Base-by-base conservation (phyloP, 92 coral and sea anemone genomes). In the Palythoa caribaeorum region DNA sequence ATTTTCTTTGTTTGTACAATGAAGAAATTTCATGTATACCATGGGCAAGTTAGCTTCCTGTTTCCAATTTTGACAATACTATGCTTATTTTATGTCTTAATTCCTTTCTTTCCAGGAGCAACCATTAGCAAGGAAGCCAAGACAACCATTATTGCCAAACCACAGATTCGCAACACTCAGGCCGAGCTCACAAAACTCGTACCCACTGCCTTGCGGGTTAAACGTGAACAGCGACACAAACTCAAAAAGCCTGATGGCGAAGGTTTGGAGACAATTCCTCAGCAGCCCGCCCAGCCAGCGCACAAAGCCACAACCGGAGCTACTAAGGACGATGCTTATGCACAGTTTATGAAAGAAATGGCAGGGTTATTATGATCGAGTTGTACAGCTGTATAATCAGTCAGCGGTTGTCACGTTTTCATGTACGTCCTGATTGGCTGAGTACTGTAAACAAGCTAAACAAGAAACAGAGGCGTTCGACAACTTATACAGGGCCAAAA, bases 301-400 rank as follows among this genome's bases (percentile, higher is more conserved):
- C 95, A 94, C 47, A 93, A 79, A 17, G 95, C 93, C 48, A 87
- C 93, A 40, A 98, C 93, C 44, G 88, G 92, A 15, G 97, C 96
- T 1, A 97, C 99, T 3, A 97, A 97, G 87, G 99, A 97, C 92
- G 99, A 97, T 87, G 99, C 99, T 1, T 97, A 97, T 65, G 99
- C 99, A 12, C 92, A 94, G 72, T 97, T 97, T 90, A 97, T 97
- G 99, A 95, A 94, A 65, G 99, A 97, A 95, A 95, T 97, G 99
- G 93, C 90, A 76, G 96, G 98, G 14, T 92, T 97, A n/a, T 47
- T 94, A 88, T 94, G 47, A 70, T 35, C 1, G 16, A 38, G 40
- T 63, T 16, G 28, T 2, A n/a, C 9, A 17, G 28, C 3, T 12
- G 10, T 63, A 63, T 17, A 35, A 44, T 8, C 20, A n/a, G 35